Percentiles rank a stretch among this genome's conserved stretches.
phyloP scores from a whole-genome alignment of 2,797 vertebrate genomes.

The Ceryle rudis region DNA sequence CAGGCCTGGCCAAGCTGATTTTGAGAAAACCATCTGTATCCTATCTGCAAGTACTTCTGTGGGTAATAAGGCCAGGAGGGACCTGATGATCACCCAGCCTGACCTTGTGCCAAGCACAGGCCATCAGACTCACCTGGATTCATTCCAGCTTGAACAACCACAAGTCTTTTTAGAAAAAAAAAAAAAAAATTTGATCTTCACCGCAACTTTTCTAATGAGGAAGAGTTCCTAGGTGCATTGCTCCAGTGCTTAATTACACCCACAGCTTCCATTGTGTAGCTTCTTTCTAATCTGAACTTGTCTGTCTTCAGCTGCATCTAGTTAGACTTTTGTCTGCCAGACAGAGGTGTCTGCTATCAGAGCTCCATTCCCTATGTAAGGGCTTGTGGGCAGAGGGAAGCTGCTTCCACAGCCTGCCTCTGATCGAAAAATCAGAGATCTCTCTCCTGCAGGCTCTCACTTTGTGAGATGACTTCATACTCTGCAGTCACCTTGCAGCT shows the following conservation, averaged over 20 bases:
- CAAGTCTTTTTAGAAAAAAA: not conserved
- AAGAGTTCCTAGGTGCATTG: not conserved
- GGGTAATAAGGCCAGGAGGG: not conserved
- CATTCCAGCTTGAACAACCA: not conserved
- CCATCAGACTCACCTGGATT: not conserved
- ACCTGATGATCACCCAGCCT: not conserved
- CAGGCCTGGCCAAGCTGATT: not conserved
- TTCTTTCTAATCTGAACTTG: not conserved
- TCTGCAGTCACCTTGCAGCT: not conserved
- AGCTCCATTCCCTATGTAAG: not conserved
- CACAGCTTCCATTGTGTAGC: not conserved
- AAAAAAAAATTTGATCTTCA: constrained; percentile 2
- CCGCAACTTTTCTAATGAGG: not conserved
- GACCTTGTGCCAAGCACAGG: not conserved
- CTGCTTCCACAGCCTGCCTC: not conserved
- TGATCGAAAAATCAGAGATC: not conserved
- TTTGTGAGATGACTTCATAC: not conserved
- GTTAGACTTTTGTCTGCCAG: not conserved
- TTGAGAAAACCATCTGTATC: not conserved
- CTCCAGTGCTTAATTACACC: constrained; percentile 25
- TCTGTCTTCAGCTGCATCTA: not conserved
- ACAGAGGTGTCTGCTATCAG: not conserved
- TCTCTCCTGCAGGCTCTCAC: not conserved
- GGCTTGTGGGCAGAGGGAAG: not conserved
- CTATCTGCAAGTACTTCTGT: not conserved